Evolutionary conservation across 2,888 invertebrate genomes (phyloP), one percentile per base, ranked within the genome.

Genomic region (Steinernema scapterisci): DNA sequence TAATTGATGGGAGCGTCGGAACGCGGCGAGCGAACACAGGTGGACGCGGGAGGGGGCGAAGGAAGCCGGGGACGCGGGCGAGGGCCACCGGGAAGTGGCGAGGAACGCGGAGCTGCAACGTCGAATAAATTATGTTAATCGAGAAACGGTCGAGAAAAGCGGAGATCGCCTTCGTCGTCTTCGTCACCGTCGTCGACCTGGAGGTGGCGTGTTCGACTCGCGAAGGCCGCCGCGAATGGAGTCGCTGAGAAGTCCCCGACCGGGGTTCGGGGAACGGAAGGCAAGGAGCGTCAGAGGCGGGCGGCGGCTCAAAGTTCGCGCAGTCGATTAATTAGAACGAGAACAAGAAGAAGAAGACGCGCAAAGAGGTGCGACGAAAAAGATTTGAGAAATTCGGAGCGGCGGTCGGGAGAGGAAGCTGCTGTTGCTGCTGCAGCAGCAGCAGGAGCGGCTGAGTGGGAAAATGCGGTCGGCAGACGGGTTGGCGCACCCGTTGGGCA

Each of bases 401-500:
- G 48, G 6, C 16, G 48, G 13, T 3, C 38, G 9, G 13, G 48
- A 48, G 19, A 19, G 48, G 48, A 48, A 48, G 48, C 48, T 48
- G 48, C 48, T n/a, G 6, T n/a, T n/a, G n/a, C n/a, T n/a, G n/a
- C n/a, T n/a, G n/a, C n/a, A n/a, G 45, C 7, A 45, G 48, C 48
- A 9, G 52, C 19, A 23, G 63, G 27, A 63, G 63, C 63, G 63
- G 25, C 31, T 16, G 31, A 63, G 31, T 63, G 63, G 63, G 63
- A 63, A 63, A 63, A 63, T 63, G 63, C 31, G 63, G 63, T 63
- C 63, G 63, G 31, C 31, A 63, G 63, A 63, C 63, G 63, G 63
- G 63, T 63, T 63, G 63, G 63, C 63, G 63, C 63, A 27, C 63
- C 54, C 63, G 63, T 31, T 63, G 63, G 63, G 63, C 63, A 63